phyloP scores from a whole-genome alignment of 2,888 invertebrate genomes.

The Nomada ferruginata region DNA sequence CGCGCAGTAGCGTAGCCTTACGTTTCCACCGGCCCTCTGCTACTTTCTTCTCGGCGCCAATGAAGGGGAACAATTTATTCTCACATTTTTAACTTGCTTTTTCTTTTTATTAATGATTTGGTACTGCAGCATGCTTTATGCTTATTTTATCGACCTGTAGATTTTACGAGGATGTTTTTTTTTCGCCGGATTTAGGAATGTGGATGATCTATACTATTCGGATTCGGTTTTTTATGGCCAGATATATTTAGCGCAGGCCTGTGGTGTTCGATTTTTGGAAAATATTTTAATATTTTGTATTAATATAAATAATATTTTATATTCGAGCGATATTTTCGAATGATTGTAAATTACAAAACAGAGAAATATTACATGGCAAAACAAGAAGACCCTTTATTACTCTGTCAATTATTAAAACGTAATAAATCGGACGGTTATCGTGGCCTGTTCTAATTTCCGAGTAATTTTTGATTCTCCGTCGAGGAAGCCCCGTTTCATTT shows the following conservation, averaged over 20 bases:
- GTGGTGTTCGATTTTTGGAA: not conserved
- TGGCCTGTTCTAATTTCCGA: not conserved
- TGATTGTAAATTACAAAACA: too few relatives aligned
- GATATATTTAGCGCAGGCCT: too few relatives aligned
- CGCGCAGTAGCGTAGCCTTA: conserved; percentile 65
- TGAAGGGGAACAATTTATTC: not conserved
- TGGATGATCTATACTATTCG: not conserved
- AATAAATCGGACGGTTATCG: not conserved
- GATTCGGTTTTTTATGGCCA: not conserved
- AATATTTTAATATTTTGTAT: too few relatives aligned
- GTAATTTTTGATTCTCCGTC: not conserved
- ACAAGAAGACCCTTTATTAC: too few relatives aligned
- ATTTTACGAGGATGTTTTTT: not conserved
- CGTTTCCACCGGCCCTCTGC: conserved; percentile 56
- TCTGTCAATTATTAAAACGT: too few relatives aligned
- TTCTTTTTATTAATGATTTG: not conserved
- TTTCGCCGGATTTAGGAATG: not conserved
- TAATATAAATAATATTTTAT: too few relatives aligned
- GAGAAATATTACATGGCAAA: too few relatives aligned
- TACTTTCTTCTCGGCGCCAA: conserved; percentile 1
- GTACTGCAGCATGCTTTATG: too few relatives aligned
- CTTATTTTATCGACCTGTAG: not conserved
- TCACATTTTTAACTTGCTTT: not conserved
- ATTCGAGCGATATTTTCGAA: too few relatives aligned
- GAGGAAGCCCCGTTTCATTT: conserved; percentile 22